Conservation (phyloP, 2,113 vertebrate species). For the Lycocorax pyrrhopterus region DNA sequence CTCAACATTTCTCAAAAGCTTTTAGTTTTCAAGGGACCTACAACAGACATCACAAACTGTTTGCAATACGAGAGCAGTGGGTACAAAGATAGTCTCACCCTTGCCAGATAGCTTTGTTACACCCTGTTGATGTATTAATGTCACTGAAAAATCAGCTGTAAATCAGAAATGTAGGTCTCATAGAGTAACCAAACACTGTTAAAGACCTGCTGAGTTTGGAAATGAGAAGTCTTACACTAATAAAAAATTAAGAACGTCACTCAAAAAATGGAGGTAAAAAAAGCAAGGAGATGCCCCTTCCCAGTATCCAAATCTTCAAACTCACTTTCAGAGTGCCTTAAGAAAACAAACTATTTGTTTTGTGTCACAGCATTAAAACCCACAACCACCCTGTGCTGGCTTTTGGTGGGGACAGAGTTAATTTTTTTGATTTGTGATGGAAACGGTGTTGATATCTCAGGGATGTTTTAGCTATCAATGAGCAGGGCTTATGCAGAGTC, state of each 20-base stretch:
- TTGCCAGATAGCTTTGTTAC: background rate
- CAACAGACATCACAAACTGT: constrained; percentile 2
- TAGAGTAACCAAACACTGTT: background rate
- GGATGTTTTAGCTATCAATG: background rate
- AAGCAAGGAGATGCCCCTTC: background rate
- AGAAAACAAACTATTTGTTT: background rate
- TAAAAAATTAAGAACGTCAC: background rate
- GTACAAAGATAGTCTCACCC: background rate
- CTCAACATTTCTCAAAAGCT: constrained; percentile 19
- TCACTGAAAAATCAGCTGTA: background rate
- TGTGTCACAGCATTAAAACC: background rate
- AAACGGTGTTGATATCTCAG: accelerated
- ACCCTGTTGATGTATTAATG: background rate
- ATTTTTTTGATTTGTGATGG: background rate
- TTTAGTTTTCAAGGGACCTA: constrained; percentile 22
- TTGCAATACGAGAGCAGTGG: background rate
- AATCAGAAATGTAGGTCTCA: background rate
- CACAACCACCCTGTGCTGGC: background rate
- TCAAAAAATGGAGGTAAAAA: background rate
- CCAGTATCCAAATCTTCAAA: background rate
- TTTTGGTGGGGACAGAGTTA: background rate
- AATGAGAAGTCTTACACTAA: background rate
- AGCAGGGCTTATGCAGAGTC: background rate
- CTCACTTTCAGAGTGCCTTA: background rate
- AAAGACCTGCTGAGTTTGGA: background rate